Base-by-base conservation (phyloP, 92 coral and sea anemone genomes). In the Chrysogorgia sp. region DNA sequence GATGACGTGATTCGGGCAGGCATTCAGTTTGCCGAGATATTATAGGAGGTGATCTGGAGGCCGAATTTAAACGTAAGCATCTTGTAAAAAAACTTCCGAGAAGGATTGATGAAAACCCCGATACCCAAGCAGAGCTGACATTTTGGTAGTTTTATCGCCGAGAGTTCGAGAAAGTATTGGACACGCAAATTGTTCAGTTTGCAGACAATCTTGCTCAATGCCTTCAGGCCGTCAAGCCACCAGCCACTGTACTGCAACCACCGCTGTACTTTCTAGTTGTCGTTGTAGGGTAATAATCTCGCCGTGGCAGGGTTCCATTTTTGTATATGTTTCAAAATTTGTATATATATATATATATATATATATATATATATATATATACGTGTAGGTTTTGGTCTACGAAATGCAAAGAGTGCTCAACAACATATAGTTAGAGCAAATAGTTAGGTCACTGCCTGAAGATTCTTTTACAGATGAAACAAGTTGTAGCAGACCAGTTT, bases 1-100 rank as follows among this genome's bases (percentile, higher is more conserved):
- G 74, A 66, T 40, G 32, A 66, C 50, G 74, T 34, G 45, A 66
- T 66, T 66, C 74, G 37, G 43, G 74, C 74, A 1, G 74, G 74
- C 37, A 66, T 66, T 41, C 20, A 15, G 25, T 66, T 30, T 40
- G 29, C 74, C 7, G 53, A 34, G 48, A 66, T 15, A 34, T 20
- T 66, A 66, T 5, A 12, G 53, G 74, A 7, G 70, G 45, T 15
- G 47, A 63, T 34, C 70, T 45, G 34, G 70, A 63, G 19, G 70
- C 70, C 30, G 70, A 63, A 34, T 63, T 63, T 35, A 63, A 9
- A 4, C 45, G 17, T 31, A 63, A 63, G 34, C 70, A 63, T 22
- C 70, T 40, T 23, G 70, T 63, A 45, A 63, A 45, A 63, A 63
- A 45, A 22, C 70, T 14, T 10, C 70, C 70, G 34, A 63, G 70